Evolutionary conservation across 2,888 invertebrate genomes (phyloP).

Genomic region (Troglohyphantes excavatus): DNA sequence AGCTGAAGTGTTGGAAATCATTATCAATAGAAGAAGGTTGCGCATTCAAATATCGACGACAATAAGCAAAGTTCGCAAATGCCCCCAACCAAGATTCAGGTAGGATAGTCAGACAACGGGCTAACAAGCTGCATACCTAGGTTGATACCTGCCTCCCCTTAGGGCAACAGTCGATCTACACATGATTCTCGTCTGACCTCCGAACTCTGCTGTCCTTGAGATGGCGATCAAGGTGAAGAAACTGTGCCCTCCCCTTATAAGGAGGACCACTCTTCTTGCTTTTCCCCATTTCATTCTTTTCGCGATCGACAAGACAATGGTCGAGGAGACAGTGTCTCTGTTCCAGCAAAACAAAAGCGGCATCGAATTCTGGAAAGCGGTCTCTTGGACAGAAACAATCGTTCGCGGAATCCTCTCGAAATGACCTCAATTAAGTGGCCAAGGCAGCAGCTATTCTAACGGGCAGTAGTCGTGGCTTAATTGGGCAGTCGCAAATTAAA

Average conservation of each 20-base stretch:
- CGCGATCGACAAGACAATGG: constrained; percentile 1
- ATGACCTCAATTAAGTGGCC: background rate
- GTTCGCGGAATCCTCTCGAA: constrained; percentile 10
- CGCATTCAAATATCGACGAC: background rate
- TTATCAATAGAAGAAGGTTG: too few species aligned
- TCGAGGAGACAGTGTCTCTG: constrained; percentile 34
- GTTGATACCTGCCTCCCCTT: constrained; percentile 76
- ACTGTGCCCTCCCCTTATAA: constrained; percentile 61
- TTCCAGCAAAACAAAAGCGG: background rate
- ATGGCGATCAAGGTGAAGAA: constrained; percentile 71
- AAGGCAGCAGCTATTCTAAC: too few species aligned
- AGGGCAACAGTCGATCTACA: constrained; percentile 76
- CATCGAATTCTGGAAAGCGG: background rate
- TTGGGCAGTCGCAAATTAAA: too few species aligned
- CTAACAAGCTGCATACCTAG: constrained; percentile 71
- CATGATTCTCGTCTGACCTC: constrained; percentile 77
- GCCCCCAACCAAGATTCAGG: constrained; percentile 54
- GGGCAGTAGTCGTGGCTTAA: too few species aligned
- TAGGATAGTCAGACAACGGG: constrained; percentile 42
- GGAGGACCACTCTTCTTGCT: constrained; percentile 7
- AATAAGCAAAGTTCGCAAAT: constrained; percentile 18
- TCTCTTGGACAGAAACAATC: constrained; percentile 16
- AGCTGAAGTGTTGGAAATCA: too few species aligned
- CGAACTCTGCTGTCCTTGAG: constrained; percentile 75
- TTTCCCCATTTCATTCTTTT: constrained; percentile 32